Conservation (phyloP, 2,888 invertebrate genomes). For the Netelia fuscicornis region DNA sequence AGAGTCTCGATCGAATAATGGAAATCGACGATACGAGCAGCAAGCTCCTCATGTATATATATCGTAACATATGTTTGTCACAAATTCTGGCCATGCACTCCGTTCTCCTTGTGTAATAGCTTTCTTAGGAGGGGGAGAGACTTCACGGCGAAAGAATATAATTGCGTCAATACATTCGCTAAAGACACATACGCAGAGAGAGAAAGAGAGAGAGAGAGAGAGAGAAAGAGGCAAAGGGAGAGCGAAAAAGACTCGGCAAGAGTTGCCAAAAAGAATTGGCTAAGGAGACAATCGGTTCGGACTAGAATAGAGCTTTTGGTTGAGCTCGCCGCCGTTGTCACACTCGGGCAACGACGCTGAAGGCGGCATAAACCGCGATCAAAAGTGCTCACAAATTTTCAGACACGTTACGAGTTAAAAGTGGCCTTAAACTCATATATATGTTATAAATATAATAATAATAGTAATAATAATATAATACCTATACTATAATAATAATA, state of each 20-base stretch:
- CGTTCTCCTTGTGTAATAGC: conserved; percentile 31
- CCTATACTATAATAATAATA: too few species aligned
- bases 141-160: conserved; percentile 29
- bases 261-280: conserved; percentile 25
- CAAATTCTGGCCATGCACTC: conserved; percentile 15
- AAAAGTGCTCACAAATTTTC: background rate
- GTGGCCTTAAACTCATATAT: background rate
- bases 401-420: background rate
- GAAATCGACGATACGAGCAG: background rate
- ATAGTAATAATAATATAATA: too few species aligned
- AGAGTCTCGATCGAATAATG: conserved; percentile 21
- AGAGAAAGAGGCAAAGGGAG: background rate
- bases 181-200: background rate
- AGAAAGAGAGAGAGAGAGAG: background rate
- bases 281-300: conserved; percentile 9
- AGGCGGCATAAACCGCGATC: background rate
- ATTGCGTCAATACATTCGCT: conserved; percentile 50
- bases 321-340: background rate
- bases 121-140: background rate
- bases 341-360: background rate
- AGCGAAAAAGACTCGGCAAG: background rate
- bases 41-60: background rate
- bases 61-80: conserved; percentile 28
- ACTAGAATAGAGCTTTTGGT: conserved; percentile 7
- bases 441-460: too few species aligned